A percentile compares a stretch with the other conserved stretches of the same genome.
phyloP scores from a whole-genome alignment of 2,888 invertebrate genomes.

The Hydraecia micacea region DNA sequence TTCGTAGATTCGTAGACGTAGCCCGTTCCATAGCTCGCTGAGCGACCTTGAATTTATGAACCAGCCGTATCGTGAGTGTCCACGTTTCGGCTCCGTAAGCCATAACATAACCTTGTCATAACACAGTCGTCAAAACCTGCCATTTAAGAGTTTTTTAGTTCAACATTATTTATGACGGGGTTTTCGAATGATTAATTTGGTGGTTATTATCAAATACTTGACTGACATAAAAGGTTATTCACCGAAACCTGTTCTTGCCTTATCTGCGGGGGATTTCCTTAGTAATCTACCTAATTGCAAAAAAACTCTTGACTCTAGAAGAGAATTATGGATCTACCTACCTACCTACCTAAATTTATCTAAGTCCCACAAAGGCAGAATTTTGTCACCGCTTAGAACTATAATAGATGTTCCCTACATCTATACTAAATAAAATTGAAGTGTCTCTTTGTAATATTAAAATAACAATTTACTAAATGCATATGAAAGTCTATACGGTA shows the following conservation, averaged over 20 bases:
- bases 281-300: background rate
- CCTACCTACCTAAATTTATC: background rate
- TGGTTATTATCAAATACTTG: conserved; percentile 18
- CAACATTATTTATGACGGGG: background rate
- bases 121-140: background rate
- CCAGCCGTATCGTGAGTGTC: background rate
- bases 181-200: background rate
- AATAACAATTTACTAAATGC: no score
- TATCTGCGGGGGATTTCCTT: conserved; percentile 27
- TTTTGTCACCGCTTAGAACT: background rate
- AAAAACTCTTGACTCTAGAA: background rate
- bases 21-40: background rate
- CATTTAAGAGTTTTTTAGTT: background rate
- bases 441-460: no score
- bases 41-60: background rate
- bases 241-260: conserved; percentile 22
- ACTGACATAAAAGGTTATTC: conserved; percentile 20
- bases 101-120: background rate
- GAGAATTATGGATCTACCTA: background rate
- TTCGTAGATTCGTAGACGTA: background rate
- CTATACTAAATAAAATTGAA: no score
- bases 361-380: background rate
- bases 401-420: no score
- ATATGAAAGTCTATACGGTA: no score
- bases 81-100: background rate